phyloP scores from a whole-genome alignment of 2,797 vertebrate genomes.

The Synaphobranchus kaupii region DNA sequence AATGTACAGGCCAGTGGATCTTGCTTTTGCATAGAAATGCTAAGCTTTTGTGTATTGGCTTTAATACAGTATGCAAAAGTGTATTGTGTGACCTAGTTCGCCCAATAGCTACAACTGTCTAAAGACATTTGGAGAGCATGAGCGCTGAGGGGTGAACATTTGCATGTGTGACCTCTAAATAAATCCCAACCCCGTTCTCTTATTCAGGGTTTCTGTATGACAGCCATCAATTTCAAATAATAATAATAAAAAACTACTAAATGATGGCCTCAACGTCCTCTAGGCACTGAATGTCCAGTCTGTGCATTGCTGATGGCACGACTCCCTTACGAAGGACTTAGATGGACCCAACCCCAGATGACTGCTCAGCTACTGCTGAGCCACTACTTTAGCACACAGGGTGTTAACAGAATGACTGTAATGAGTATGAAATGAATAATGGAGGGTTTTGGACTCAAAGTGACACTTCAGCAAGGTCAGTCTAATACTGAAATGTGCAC shows the following conservation, averaged over 20 bases:
- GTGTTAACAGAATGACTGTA: background rate
- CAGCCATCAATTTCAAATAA: too few species aligned
- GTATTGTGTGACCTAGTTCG: background rate
- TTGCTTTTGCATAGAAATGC: background rate
- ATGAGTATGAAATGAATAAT: background rate
- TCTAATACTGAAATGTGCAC: background rate
- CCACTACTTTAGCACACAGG: background rate
- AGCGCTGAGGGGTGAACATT: background rate
- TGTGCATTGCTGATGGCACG: background rate
- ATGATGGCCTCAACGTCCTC: background rate
- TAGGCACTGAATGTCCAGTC: too few species aligned
- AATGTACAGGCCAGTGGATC: background rate
- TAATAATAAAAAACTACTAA: background rate
- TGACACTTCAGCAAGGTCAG: conserved; percentile 4
- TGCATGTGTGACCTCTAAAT: background rate
- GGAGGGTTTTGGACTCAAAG: background rate
- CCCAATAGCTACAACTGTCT: background rate
- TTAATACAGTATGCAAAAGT: background rate
- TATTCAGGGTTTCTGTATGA: too few species aligned
- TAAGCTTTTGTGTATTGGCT: background rate
- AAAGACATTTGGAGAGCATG: background rate
- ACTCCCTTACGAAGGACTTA: background rate
- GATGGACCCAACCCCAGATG: background rate
- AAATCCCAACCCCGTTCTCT: background rate
- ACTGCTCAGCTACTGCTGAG: background rate